Evolutionary conservation across 2,113 vertebrate species (phyloP).

Genomic region (Barnardius zonarius): DNA sequence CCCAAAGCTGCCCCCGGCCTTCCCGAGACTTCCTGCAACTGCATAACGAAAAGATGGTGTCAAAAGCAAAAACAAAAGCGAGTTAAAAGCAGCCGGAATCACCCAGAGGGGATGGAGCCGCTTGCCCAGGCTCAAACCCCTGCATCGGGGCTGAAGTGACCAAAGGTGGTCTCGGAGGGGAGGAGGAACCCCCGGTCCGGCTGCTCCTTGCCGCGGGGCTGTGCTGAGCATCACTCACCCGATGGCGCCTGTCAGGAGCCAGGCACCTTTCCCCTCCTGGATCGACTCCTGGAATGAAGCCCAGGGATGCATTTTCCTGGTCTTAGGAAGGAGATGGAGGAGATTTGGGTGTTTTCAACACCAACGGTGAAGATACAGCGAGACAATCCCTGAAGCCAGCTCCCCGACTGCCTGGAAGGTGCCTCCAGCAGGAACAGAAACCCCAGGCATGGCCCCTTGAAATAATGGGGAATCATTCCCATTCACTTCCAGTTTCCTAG

Average conservation of each 20-base stretch:
- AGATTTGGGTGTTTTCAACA: not conserved
- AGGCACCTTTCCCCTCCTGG: not conserved
- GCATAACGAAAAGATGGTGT: not conserved
- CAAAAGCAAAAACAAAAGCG: not conserved
- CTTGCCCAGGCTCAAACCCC: not conserved
- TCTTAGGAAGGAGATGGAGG: not conserved
- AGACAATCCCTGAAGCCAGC: not conserved
- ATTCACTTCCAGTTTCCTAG: not conserved
- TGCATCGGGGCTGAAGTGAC: not conserved
- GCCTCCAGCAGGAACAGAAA: not conserved
- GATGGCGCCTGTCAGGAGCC: too few relatives aligned
- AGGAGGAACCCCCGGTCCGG: not conserved
- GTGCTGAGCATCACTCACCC: too few relatives aligned
- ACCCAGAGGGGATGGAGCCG: not conserved
- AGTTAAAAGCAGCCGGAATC: not conserved
- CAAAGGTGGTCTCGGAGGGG: not conserved
- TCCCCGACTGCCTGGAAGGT: not conserved
- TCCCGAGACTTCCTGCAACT: not conserved
- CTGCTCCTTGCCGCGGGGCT: not conserved
- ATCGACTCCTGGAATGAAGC: not conserved
- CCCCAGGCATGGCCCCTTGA: not conserved
- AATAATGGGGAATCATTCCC: not conserved
- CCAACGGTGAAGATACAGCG: fast-evolving
- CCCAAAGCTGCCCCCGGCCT: not conserved
- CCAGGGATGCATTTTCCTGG: not conserved